These are phyloP conservation scores for Galerucella calmariensis DNA, from an alignment of 2,888 invertebrate genomes.

Conservation along the genomic window DNA sequence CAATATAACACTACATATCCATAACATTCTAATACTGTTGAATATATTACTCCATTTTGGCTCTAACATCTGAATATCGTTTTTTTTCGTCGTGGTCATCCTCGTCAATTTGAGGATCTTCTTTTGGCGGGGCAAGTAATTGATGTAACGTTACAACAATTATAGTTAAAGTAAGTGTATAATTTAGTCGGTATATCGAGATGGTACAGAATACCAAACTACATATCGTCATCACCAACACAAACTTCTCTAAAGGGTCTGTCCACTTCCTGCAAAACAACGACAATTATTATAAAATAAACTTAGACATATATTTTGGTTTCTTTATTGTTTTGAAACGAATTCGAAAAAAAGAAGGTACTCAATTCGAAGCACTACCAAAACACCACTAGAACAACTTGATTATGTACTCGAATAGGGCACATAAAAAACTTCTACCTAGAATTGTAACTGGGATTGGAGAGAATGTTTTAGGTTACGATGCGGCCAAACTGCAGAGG, in stretches of 20 bases:
- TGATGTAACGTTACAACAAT: slow-evolving; percentile 71
- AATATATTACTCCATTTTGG: slow-evolving; percentile 48
- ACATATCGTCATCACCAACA: slow-evolving; percentile 69
- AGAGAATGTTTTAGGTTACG: no score
- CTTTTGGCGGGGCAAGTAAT: slow-evolving; percentile 67
- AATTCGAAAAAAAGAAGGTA: no score
- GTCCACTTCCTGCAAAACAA: slow-evolving; percentile 66
- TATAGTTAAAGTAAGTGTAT: slow-evolving; percentile 69
- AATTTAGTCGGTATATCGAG: slow-evolving; percentile 71
- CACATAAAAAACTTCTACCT: no score
- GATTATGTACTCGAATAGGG: no score
- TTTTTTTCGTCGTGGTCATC: slow-evolving; percentile 41
- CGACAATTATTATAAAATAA: not conserved
- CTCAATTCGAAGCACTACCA: no score
- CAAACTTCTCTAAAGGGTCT: slow-evolving; percentile 64
- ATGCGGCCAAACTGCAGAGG: no score
- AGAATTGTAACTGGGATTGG: no score
- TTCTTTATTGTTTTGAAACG: no score
- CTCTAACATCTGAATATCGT: slow-evolving; percentile 49
- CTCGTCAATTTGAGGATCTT: slow-evolving; percentile 48
- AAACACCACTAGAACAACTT: no score
- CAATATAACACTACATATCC: not conserved
- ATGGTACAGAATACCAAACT: slow-evolving; percentile 72
- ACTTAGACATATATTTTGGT: not conserved
- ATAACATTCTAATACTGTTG: not conserved